Evolutionary conservation across 2,113 vertebrate species (phyloP).

Genomic region (Isurus oxyrinchus): DNA sequence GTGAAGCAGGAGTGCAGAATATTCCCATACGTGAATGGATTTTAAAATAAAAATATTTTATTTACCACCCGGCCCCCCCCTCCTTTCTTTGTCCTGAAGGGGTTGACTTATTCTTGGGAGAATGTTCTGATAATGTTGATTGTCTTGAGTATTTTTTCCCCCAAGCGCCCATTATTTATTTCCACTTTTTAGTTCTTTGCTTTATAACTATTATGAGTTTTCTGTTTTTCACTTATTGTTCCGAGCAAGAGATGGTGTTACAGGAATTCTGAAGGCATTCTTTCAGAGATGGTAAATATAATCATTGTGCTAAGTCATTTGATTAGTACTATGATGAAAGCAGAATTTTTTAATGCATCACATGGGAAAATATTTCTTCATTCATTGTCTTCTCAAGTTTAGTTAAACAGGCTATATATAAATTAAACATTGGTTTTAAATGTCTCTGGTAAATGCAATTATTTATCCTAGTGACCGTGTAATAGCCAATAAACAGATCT

Average conservation of each 20-base stretch:
- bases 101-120: background rate
- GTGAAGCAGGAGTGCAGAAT: background rate
- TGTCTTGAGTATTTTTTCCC: background rate
- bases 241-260: constrained; percentile 39
- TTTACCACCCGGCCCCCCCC: background rate
- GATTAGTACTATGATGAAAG: background rate
- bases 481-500: background rate
- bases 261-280: constrained; percentile 37
- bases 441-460: background rate
- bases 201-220: background rate
- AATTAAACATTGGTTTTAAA: background rate
- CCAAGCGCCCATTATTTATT: background rate
- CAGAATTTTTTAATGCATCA: background rate
- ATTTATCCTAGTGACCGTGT: background rate
- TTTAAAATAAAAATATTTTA: background rate
- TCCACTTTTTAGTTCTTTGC: background rate
- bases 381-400: background rate
- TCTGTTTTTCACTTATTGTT: background rate
- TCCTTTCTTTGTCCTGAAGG: background rate
- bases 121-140: background rate
- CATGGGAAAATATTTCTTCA: background rate
- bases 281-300: background rate
- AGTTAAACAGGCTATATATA: background rate
- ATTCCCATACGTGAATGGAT: background rate
- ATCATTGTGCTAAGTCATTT: constrained; percentile 24